Conservation (phyloP, 2,797 vertebrate genomes). For the Sebastes miniatus region DNA sequence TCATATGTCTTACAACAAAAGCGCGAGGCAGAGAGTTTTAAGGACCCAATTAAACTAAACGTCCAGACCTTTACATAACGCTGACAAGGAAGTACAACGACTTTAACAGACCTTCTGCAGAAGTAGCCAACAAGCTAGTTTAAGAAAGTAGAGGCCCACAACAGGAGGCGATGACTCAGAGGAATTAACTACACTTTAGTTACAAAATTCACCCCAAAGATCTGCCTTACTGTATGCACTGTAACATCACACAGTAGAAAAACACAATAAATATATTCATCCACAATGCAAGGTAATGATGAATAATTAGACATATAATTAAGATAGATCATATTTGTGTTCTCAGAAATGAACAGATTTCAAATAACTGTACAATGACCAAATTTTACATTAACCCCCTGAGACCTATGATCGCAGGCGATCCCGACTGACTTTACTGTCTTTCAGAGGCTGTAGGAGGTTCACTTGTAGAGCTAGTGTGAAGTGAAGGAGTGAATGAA, state of each 20-base stretch:
- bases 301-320: not conserved
- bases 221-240: not conserved
- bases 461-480: too few relatives aligned
- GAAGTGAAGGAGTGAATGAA: too few relatives aligned
- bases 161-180: conserved; percentile 11
- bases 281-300: not conserved
- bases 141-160: not conserved
- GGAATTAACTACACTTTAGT: not conserved
- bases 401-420: too few relatives aligned
- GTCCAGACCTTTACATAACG: conserved; percentile 39
- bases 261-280: not conserved
- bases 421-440: too few relatives aligned
- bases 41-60: conserved; percentile 26
- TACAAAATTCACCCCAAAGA: not conserved
- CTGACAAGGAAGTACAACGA: conserved; percentile 31
- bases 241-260: not conserved
- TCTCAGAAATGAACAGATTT: not conserved
- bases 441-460: too few relatives aligned
- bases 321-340: not conserved
- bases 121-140: conserved; percentile 11
- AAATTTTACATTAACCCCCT: not conserved
- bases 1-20: conserved; percentile 16
- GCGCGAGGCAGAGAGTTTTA: conserved; percentile 14
- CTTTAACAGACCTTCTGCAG: conserved; percentile 28
- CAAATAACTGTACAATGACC: not conserved